Conservation (phyloP, 2,888 invertebrate genomes). For the Pimpla rufipes region DNA sequence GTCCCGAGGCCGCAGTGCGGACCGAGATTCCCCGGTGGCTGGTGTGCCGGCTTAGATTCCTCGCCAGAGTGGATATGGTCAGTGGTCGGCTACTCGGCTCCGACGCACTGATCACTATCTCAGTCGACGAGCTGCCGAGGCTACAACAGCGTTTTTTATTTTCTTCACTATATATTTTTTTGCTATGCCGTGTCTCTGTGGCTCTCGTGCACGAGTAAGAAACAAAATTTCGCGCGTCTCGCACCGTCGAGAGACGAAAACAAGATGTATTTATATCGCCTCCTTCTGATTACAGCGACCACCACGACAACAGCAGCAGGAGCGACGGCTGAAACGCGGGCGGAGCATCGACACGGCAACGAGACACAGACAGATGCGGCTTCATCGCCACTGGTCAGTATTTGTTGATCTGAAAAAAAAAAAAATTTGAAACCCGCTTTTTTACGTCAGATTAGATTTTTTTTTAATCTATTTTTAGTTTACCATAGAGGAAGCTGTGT, state of each 20-base stretch:
- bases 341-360: slow-evolving; percentile 75
- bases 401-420: background rate
- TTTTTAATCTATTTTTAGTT: too few relatives aligned
- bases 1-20: background rate
- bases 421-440: too few relatives aligned
- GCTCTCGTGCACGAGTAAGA: too few relatives aligned
- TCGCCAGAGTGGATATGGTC: slow-evolving; percentile 66
- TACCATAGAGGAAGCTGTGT: too few relatives aligned
- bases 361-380: slow-evolving; percentile 78
- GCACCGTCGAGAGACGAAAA: slow-evolving; percentile 52
- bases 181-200: too few relatives aligned
- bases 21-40: slow-evolving; percentile 7
- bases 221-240: too few relatives aligned
- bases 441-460: too few relatives aligned
- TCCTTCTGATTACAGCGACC: slow-evolving; percentile 76
- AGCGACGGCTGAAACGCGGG: slow-evolving; percentile 73
- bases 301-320: slow-evolving; percentile 49
- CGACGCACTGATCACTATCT: slow-evolving; percentile 63
- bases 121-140: slow-evolving; percentile 56
- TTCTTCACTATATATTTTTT: too few relatives aligned
- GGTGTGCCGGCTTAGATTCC: slow-evolving; percentile 54
- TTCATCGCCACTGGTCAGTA: slow-evolving; percentile 79
- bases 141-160: slow-evolving; percentile 39
- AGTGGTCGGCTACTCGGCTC: slow-evolving; percentile 63
- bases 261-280: slow-evolving; percentile 34